Percentiles rank a stretch among this genome's conserved stretches.
phyloP scores from a whole-genome alignment of 2,888 invertebrate species.

The Ophioninae sp. region DNA sequence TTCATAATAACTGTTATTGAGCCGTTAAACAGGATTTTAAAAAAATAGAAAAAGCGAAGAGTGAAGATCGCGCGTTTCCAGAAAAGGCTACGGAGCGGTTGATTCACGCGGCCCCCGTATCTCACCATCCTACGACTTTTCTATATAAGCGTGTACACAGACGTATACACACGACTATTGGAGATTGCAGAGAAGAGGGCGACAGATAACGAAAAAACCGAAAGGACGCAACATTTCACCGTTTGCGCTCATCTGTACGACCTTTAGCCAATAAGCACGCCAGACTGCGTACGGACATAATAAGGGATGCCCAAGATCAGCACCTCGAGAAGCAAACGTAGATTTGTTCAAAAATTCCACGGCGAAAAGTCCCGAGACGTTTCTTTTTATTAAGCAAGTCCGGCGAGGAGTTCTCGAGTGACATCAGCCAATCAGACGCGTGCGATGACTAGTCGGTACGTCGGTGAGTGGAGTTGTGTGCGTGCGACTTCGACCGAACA shows the following conservation, averaged over 20 bases:
- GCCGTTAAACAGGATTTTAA: background rate
- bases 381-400: background rate
- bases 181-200: background rate
- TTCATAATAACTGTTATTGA: background rate
- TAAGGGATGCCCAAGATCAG: background rate
- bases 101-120: slow-evolving; percentile 40
- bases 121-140: slow-evolving; percentile 43
- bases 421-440: background rate
- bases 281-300: background rate
- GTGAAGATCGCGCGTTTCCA: slow-evolving; percentile 34
- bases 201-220: slow-evolving; percentile 4
- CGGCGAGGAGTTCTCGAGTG: background rate
- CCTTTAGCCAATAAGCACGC: background rate
- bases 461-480: background rate
- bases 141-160: slow-evolving; percentile 30
- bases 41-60: background rate
- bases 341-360: background rate
- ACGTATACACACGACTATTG: background rate
- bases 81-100: slow-evolving; percentile 52
- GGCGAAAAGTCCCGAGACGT: background rate
- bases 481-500: background rate
- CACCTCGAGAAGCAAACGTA: background rate
- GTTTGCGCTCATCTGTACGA: background rate
- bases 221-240: slow-evolving; percentile 11
- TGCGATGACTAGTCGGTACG: background rate